phyloP scores from a whole-genome alignment of 2,113 vertebrate genomes.

The Calonectris borealis region DNA sequence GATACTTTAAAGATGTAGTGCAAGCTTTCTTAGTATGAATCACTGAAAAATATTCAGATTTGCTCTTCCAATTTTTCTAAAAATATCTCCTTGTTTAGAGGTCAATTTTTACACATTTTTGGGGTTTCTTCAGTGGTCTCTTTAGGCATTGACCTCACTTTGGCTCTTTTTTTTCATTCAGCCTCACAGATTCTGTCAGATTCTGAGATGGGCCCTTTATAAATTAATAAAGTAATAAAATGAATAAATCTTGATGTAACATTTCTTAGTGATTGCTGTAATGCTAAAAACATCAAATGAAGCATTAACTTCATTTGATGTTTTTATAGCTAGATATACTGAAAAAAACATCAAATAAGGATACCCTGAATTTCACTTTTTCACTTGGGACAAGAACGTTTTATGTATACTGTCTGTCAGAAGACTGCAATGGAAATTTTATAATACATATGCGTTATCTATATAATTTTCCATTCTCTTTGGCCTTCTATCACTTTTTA shows the following conservation, averaged over 20 bases:
- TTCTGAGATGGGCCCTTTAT: neutral
- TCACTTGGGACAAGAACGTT: conserved; percentile 36
- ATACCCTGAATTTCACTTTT: conserved; percentile 30
- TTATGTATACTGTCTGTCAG: conserved; percentile 30
- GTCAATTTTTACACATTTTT: neutral
- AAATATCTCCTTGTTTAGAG: neutral
- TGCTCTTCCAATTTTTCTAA: neutral
- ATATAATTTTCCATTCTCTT: neutral
- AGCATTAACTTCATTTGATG: conserved; percentile 45
- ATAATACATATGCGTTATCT: neutral
- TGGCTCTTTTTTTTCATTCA: neutral
- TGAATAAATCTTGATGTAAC: conserved; percentile 21
- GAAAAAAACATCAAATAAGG: conserved; percentile 35
- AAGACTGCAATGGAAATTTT: conserved; percentile 2
- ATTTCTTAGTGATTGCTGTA: conserved; percentile 27
- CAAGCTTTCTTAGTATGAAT: neutral
- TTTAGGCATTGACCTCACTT: neutral
- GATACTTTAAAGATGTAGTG: neutral
- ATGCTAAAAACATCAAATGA: conserved; percentile 60
- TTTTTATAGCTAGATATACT: conserved; percentile 42
- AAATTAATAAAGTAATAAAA: conserved; percentile 50
- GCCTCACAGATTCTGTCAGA: neutral
- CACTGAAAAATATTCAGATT: neutral
- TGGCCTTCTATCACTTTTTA: neutral
- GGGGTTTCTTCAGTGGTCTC: neutral